Evolutionary conservation across 2,797 vertebrate genomes (phyloP), one percentile per base, ranked within the genome.

Genomic region (Thunnus albacares): DNA sequence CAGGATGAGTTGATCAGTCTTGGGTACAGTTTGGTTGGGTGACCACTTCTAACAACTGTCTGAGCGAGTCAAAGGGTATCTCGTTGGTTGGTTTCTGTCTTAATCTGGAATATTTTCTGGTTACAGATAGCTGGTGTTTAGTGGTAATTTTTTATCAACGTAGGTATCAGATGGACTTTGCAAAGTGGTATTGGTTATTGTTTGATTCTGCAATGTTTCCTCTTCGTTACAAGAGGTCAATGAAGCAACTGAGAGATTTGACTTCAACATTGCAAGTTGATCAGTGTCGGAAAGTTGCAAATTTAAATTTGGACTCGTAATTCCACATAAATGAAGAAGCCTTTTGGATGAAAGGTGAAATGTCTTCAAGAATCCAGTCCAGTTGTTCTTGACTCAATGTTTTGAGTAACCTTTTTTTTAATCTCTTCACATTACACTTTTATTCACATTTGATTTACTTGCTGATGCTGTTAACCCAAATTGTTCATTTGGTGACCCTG

Each of bases 51-150:
- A 12, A 35, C 51, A 52, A 1, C 10, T 28, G 22, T 61, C 53
- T 28, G 17, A 38, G 0, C 22, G 24, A 52, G 2, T 49, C 6
- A 30, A 4, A 20, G 11, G n/a, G 28, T 33, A 3, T 62, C 5
- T 10, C 4, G 13, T 49, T 3, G 7, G 5, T 58, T 62, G 49
- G 5, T 47, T 28, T 77, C 45, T 26, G 15, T 41, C 38, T 4
- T 2, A 43, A 38, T 56, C 17, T 51, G 6, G 22, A 45, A 66
- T 24, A 43, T 13, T 1, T 26, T 28, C 15, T 81, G 68, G 11
- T 80, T 79, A 78, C n/a, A 52, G 47, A 55, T 64, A 49, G 47
- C 47, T 73, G 75, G 11, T 18, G n/a, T 63, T 24, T 20, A 20
- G 11, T 28, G 45, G 14, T 47, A 43, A 43, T 71, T 51, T 47